Percentiles rank a stretch among this genome's conserved stretches.
These are phyloP conservation scores for Temnopleurus reevesii DNA, from an alignment of 53 echinoderm and acorn worm genomes.

Conservation along the genomic window DNA sequence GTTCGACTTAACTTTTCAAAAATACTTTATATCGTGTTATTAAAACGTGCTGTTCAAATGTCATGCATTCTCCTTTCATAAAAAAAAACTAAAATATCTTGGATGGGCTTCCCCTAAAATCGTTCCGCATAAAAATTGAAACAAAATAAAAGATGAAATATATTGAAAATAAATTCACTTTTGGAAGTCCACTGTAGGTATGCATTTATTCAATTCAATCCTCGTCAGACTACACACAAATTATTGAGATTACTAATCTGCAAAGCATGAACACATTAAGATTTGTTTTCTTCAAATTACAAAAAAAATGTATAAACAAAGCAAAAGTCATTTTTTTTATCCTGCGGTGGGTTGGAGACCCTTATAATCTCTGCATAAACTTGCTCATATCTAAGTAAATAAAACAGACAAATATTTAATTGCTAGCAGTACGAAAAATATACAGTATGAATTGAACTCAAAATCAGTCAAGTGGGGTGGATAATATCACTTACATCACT, in stretches of 20 bases:
- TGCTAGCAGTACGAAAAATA: no score
- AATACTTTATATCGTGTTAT: neutral
- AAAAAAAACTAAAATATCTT: neutral
- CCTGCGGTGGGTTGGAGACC: no score
- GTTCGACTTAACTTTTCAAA: no score
- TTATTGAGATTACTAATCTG: neutral
- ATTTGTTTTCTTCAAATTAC: neutral
- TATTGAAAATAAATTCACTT: neutral
- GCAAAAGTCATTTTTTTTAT: no score
- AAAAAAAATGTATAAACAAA: no score
- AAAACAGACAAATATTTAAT: no score
- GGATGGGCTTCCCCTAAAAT: neutral
- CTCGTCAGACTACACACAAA: neutral
- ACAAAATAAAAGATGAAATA: neutral
- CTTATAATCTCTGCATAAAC: neutral
- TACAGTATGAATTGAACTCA: no score
- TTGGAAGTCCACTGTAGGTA: constrained; percentile 16
- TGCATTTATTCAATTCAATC: neutral
- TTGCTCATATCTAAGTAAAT: no score
- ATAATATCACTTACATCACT: no score
- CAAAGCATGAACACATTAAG: neutral
- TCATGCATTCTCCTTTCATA: no score
- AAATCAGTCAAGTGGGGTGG: no score
- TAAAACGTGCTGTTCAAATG: no score
- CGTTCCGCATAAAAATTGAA: neutral